Base-by-base conservation (phyloP, 2,797 vertebrate genomes). In the Epinephelus awoara region DNA sequence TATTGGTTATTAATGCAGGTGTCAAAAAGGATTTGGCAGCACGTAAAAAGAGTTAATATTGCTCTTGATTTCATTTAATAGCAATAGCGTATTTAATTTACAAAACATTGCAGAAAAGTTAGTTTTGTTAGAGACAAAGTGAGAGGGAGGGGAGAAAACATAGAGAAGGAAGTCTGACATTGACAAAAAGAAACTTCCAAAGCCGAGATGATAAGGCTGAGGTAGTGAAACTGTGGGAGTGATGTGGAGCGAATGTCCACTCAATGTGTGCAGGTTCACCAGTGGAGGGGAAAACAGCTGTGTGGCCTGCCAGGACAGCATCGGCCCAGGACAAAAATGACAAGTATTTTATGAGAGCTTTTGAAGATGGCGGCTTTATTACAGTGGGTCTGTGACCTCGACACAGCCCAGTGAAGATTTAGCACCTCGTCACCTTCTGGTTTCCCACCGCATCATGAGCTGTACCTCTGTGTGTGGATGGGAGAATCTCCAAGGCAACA, bases 281-380 rank as follows among this genome's bases (percentile, higher is more conserved):
- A 68, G 70, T 49, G 66, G 71, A 70, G 72, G 47, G n/a, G 66
- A 84, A 90, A 95, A 93, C 94, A 95, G 93, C 89, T 95, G 94
- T 94, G 87, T 85, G 85, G 77, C 91, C 86, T 94, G 92, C 90
- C 85, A 80, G 80, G 89, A 91, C 90, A 94, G 70, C 79, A 76
- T 88, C 81, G 55, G 83, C 34, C 56, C 58, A 3, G 75, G 85
- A 85, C 83, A 94, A 92, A 92, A 94, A 95, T 90, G 80, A 91
- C 86, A 94, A 90, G 85, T 85, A 93, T 94, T 93, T 94, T 86
- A 93, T 93, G 88, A 87, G 81, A 68, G 70, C 80, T 87, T 95
- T 93, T 95, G 94, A 95, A 94, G 88, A 86, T 86, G 62, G 57
- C 12, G 47, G 67, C 70, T 92, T 94, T 93, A 94, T 94, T 92